phyloP scores from a whole-genome alignment of 2,113 vertebrate species.

The Smithornis capensis region DNA sequence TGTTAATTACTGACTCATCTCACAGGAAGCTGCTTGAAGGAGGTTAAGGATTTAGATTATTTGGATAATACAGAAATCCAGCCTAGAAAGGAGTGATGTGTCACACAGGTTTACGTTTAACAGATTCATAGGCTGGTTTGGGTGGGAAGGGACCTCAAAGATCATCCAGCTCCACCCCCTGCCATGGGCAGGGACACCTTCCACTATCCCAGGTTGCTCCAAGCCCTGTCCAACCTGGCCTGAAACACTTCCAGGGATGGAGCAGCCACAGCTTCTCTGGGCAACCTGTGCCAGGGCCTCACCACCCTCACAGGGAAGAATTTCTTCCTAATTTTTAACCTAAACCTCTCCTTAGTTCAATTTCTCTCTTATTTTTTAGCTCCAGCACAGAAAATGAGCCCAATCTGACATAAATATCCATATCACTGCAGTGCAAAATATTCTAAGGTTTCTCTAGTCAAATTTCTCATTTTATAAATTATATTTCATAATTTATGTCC shows the following conservation, averaged over 20 bases:
- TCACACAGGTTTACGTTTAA: neutral
- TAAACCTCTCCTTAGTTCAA: neutral
- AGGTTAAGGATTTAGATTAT: neutral
- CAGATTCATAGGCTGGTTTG: fast-evolving
- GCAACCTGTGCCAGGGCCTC: neutral
- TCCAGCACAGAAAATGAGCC: neutral
- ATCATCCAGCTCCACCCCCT: neutral
- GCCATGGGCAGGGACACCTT: neutral
- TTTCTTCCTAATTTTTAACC: neutral
- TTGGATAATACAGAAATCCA: neutral
- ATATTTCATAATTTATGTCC: neutral
- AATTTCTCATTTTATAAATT: neutral
- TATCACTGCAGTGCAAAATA: neutral
- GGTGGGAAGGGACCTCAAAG: neutral
- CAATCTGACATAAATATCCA: neutral
- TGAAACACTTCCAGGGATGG: neutral
- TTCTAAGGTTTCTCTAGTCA: neutral
- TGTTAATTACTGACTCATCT: conserved; percentile 25
- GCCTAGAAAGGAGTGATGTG: neutral
- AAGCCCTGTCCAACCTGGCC: neutral
- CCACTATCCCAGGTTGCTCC: fast-evolving
- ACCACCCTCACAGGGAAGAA: fast-evolving
- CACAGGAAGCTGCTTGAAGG: neutral
- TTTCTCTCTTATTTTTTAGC: neutral
- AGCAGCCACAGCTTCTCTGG: neutral